These are phyloP conservation scores for Trilocha varians DNA, from an alignment of 2,888 invertebrate genomes.

Conservation along the genomic window DNA sequence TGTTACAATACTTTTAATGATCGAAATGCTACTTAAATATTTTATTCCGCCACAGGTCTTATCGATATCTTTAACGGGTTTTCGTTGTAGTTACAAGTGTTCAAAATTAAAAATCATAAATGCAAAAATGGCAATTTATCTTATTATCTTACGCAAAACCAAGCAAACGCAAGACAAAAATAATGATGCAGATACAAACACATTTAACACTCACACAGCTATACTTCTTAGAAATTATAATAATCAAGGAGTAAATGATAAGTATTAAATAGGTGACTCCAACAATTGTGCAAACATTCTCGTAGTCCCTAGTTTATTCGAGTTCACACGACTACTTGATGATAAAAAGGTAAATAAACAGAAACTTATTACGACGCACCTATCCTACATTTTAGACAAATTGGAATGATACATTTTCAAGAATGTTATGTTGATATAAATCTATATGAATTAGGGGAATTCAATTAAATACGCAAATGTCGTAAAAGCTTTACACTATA, in stretches of 20 bases:
- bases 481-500: neutral
- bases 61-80: slow-evolving; percentile 8
- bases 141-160: slow-evolving; percentile 30
- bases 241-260: slow-evolving; percentile 33
- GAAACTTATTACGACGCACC: slow-evolving; percentile 56
- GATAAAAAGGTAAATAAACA: slow-evolving; percentile 14
- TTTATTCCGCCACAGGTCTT: neutral
- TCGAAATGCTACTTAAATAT: too few relatives aligned
- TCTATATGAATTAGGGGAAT: slow-evolving; percentile 27
- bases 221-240: slow-evolving; percentile 42
- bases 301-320: neutral
- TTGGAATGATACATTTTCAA: slow-evolving; percentile 71
- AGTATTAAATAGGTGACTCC: slow-evolving; percentile 40
- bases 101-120: slow-evolving; percentile 58
- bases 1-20: too few relatives aligned
- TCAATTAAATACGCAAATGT: slow-evolving; percentile 23
- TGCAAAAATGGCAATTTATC: slow-evolving; percentile 69
- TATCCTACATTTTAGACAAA: slow-evolving; percentile 67
- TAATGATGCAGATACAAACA: slow-evolving; percentile 24
- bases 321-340: slow-evolving; percentile 3
- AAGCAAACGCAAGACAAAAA: slow-evolving; percentile 33
- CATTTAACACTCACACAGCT: slow-evolving; percentile 43
- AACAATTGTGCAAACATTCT: slow-evolving; percentile 56
- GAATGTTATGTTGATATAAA: slow-evolving; percentile 60
- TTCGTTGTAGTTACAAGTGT: slow-evolving; percentile 49